Percentiles rank a stretch among this genome's conserved stretches.
phyloP scores from a whole-genome alignment of 1,140 invertebrate species.

The Drosophila trapezifrons region DNA sequence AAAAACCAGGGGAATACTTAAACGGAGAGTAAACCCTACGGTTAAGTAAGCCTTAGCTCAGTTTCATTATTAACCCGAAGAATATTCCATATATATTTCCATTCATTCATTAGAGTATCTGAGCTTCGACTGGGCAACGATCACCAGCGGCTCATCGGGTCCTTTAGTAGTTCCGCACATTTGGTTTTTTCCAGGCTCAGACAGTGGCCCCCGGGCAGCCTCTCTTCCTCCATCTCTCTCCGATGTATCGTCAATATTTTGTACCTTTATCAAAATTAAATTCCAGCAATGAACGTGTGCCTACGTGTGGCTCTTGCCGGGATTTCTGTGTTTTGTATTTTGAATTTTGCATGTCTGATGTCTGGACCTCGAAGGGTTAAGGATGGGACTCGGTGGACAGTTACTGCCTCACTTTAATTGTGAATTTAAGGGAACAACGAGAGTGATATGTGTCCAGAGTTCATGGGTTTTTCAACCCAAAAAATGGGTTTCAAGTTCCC shows the following conservation, averaged over 20 bases:
- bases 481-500: not conserved
- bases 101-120: slow-evolving; percentile 5
- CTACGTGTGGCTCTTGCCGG: slow-evolving; percentile 32
- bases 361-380: slow-evolving; percentile 11
- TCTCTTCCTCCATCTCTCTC: slow-evolving; percentile 21
- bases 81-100: too few species aligned
- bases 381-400: not conserved
- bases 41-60: too few species aligned
- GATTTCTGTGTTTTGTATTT: slow-evolving; percentile 28
- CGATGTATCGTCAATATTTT: slow-evolving; percentile 83
- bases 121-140: slow-evolving; percentile 5
- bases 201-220: slow-evolving; percentile 6
- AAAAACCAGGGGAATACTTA: too few species aligned
- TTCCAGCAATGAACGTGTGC: slow-evolving; percentile 64
- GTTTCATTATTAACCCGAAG: accelerated
- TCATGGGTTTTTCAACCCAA: too few species aligned
- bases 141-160: not conserved
- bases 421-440: not conserved
- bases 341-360: slow-evolving; percentile 58
- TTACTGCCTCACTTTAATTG: slow-evolving; percentile 32
- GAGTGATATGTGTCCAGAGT: too few species aligned
- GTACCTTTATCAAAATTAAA: slow-evolving; percentile 84
- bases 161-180: slow-evolving; percentile 10
- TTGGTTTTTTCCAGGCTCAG: slow-evolving; percentile 20
- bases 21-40: not conserved